These are phyloP conservation scores for Hypselothyrea guttata DNA, from an alignment of 2,888 invertebrate species.

Conservation along the genomic window DNA sequence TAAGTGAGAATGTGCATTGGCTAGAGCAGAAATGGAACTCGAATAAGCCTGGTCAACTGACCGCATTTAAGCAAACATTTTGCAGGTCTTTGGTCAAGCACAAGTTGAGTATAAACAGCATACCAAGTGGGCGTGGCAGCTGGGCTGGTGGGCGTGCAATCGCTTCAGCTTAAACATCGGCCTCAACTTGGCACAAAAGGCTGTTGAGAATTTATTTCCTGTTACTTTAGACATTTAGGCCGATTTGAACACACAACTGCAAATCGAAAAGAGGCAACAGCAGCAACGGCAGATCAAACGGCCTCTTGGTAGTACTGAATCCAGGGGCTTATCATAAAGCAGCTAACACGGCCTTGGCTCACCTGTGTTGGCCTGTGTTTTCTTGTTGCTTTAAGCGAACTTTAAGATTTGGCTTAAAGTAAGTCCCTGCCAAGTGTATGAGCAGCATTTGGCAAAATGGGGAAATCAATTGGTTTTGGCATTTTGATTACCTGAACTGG, in stretches of 20 bases:
- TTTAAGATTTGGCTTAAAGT: constrained; percentile 23
- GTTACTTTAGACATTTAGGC: constrained; percentile 66
- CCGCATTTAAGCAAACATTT: constrained; percentile 57
- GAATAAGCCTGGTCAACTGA: constrained; percentile 37
- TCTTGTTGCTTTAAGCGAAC: constrained; percentile 18
- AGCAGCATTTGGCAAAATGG: too few relatives aligned
- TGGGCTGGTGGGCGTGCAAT: background rate
- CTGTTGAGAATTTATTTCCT: constrained; percentile 75
- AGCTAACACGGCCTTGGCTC: constrained; percentile 20
- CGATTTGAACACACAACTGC: constrained; percentile 46
- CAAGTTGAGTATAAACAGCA: constrained; percentile 22
- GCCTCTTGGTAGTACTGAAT: constrained; percentile 39
- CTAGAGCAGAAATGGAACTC: constrained; percentile 10
- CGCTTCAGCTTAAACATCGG: constrained; percentile 13
- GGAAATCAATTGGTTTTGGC: constrained; percentile 44
- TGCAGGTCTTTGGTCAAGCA: constrained; percentile 38
- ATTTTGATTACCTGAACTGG: constrained; percentile 43
- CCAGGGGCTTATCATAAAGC: constrained; percentile 54
- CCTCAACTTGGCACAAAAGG: constrained; percentile 40
- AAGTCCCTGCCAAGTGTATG: background rate
- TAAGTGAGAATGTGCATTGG: background rate
- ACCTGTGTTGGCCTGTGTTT: background rate
- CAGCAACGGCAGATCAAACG: constrained; percentile 72
- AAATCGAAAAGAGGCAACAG: constrained; percentile 59
- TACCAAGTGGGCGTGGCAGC: constrained; percentile 21